Percentiles rank a stretch among this genome's conserved stretches.
phyloP scores from a whole-genome alignment of 64 coral and sea anemone species.

The Pachyseris speciosa region DNA sequence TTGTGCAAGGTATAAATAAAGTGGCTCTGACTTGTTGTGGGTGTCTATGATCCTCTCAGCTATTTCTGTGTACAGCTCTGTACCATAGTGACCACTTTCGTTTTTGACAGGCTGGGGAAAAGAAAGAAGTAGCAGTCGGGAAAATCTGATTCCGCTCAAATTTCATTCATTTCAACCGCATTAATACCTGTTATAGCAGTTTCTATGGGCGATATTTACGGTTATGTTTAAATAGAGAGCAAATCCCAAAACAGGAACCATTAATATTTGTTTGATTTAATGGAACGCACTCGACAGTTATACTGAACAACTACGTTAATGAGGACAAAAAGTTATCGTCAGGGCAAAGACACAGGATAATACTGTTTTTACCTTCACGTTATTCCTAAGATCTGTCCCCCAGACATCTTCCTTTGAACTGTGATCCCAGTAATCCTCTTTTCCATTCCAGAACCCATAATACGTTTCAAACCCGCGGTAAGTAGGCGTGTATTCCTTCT shows the following conservation, averaged over 20 bases:
- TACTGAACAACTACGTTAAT: no score
- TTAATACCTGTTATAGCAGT: no score
- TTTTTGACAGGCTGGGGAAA: constrained; percentile 41
- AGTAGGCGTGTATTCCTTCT: constrained; percentile 92
- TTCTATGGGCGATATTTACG: no score
- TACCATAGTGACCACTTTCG: constrained; percentile 67
- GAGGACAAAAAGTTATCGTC: background rate
- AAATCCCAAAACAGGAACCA: no score
- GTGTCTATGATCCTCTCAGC: constrained; percentile 62
- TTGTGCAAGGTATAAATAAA: constrained; percentile 76
- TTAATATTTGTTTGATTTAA: no score
- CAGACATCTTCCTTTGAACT: constrained; percentile 78
- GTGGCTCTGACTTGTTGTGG: constrained; percentile 61
- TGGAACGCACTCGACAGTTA: no score
- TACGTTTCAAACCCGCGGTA: constrained; percentile 90
- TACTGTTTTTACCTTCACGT: constrained; percentile 63
- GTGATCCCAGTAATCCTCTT: constrained; percentile 98
- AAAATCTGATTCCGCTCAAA: background rate
- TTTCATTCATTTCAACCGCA: background rate
- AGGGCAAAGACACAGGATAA: background rate
- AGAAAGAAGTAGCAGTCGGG: background rate
- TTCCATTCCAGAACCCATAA: constrained; percentile 97
- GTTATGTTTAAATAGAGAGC: no score
- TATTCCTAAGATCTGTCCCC: constrained; percentile 85
- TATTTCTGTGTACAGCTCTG: constrained; percentile 66